Percentiles rank a stretch among this genome's conserved stretches.
Evolutionary conservation across 1,140 invertebrate species (phyloP).

Genomic region (Trachelipus rathkii): DNA sequence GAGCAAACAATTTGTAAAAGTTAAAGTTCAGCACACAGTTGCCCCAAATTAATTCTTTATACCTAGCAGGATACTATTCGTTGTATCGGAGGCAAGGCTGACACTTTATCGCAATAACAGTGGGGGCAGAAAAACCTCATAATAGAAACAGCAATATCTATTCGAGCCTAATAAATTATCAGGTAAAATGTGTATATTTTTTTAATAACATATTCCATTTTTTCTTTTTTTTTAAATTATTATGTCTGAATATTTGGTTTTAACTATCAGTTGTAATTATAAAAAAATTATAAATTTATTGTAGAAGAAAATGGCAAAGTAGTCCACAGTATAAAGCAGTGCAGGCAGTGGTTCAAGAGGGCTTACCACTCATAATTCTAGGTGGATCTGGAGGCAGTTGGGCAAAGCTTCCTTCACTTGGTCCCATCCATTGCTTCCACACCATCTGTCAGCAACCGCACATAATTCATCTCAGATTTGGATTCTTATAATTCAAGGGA

Average conservation of each 20-base stretch:
- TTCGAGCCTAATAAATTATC: no score
- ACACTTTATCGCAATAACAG: no score
- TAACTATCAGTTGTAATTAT: neutral
- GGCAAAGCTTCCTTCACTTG: neutral
- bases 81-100: no score
- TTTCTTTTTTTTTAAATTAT: neutral
- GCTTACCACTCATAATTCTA: neutral
- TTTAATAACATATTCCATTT: no score
- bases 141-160: no score
- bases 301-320: neutral
- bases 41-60: no score
- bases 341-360: neutral
- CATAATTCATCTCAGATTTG: neutral
- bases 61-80: no score
- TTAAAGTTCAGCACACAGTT: no score
- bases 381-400: neutral
- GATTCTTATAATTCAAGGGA: neutral
- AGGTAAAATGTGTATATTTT: no score
- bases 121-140: no score
- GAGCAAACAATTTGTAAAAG: no score
- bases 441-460: neutral
- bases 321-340: neutral
- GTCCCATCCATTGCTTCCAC: neutral
- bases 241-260: neutral
- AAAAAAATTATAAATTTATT: neutral